phyloP scores from a whole-genome alignment of 1,140 invertebrate genomes.

The Druon quercuslanigerum region DNA sequence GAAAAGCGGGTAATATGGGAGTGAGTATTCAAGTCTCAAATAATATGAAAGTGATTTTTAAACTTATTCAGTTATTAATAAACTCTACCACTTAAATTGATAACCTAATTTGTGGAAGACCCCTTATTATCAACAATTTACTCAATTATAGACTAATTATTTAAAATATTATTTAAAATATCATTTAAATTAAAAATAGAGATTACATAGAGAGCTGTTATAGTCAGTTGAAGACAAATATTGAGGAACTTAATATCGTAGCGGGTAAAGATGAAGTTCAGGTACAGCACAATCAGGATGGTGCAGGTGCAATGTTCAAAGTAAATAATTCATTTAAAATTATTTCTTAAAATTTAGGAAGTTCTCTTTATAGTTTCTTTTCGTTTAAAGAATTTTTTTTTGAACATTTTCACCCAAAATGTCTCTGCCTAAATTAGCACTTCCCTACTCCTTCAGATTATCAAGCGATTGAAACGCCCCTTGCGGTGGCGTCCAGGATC shows the following conservation, averaged over 20 bases:
- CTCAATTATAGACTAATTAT: constrained; percentile 30
- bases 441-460: too few relatives aligned
- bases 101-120: too few relatives aligned
- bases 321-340: constrained; percentile 45
- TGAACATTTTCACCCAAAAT: not conserved
- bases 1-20: too few relatives aligned
- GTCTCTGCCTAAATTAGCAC: too few relatives aligned
- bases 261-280: constrained; percentile 66
- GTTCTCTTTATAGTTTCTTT: not conserved
- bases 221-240: constrained; percentile 61
- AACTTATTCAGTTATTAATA: too few relatives aligned
- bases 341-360: not conserved
- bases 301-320: constrained; percentile 63
- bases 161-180: constrained; percentile 43
- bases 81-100: too few relatives aligned
- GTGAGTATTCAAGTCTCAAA: too few relatives aligned
- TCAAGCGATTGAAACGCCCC: too few relatives aligned
- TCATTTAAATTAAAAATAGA: constrained; percentile 50
- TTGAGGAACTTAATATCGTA: constrained; percentile 65
- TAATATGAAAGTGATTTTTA: too few relatives aligned
- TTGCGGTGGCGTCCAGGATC: too few relatives aligned
- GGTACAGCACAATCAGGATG: constrained; percentile 62
- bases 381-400: not conserved
- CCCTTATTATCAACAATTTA: too few relatives aligned
- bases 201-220: constrained; percentile 63